Evolutionary conservation across 1,140 invertebrate genomes (phyloP).

Genomic region (Brachionus angularis): DNA sequence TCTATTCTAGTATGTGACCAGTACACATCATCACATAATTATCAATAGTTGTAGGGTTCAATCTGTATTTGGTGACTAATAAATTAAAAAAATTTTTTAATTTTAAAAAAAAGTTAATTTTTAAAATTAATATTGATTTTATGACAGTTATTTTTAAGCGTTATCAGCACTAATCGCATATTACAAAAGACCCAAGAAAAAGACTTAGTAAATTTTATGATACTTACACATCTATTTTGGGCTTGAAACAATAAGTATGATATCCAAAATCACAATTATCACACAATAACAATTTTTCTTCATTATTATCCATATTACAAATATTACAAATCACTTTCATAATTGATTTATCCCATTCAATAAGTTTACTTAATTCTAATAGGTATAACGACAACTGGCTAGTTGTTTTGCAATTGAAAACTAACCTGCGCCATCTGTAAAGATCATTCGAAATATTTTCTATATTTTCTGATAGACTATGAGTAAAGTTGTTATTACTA

Average conservation of each 20-base stretch:
- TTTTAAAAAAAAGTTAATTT: no score
- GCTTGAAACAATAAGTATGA: constrained; percentile 87
- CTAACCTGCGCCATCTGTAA: constrained; percentile 79
- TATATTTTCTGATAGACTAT: no score
- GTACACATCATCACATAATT: no score
- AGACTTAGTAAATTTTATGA: no score
- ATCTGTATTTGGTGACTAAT: no score
- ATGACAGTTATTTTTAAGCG: no score
- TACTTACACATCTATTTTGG: constrained; percentile 60
- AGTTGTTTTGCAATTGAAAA: constrained; percentile 73
- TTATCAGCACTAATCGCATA: no score
- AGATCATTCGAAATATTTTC: constrained; percentile 61
- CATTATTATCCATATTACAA: constrained; percentile 88
- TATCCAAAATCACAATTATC: constrained; percentile 96
- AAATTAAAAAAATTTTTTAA: no score
- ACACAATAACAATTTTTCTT: constrained; percentile 86
- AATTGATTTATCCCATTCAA: constrained; percentile 96
- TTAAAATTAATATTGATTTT: no score
- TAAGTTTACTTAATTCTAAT: constrained; percentile 79
- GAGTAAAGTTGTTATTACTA: neutral
- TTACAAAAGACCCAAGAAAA: no score
- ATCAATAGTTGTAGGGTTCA: no score
- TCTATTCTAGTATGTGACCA: no score
- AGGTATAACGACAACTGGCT: constrained; percentile 84
- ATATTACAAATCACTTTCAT: constrained; percentile 99